Conservation (phyloP, 2,113 vertebrate species). For the Garra rufa region DNA sequence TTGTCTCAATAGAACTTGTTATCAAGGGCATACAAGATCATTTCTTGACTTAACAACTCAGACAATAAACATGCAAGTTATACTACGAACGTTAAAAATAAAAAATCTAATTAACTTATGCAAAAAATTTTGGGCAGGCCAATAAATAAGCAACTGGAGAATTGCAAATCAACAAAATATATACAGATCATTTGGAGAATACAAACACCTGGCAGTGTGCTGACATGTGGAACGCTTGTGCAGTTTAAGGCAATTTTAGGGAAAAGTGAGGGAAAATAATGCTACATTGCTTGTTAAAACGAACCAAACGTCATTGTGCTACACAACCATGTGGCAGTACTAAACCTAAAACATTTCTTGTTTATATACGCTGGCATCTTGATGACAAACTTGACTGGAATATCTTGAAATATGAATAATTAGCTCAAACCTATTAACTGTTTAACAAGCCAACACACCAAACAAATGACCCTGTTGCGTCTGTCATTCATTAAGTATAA, state of each 20-base stretch:
- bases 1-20: neutral
- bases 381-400: neutral
- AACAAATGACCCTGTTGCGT: neutral
- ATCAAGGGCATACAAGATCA: neutral
- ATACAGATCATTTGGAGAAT: neutral
- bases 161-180: neutral
- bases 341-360: neutral
- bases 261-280: constrained; percentile 19
- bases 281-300: constrained; percentile 32
- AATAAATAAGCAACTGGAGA: constrained; percentile 44
- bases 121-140: neutral
- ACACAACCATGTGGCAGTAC: constrained; percentile 38
- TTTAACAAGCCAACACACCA: neutral
- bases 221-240: constrained; percentile 2
- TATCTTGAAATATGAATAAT: neutral
- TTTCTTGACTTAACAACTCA: neutral
- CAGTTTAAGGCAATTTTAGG: constrained; percentile 42
- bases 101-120: neutral
- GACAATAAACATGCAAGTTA: constrained; percentile 11
- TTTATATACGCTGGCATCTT: neutral
- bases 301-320: constrained; percentile 21
- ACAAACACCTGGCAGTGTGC: constrained; percentile 29
- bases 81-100: neutral
- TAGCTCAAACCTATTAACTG: no score
- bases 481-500: neutral